A percentile compares a stretch with the other conserved stretches of the same genome.
These are phyloP conservation scores for Isichthys henryi DNA, from an alignment of 2,113 vertebrate genomes.

Conservation along the genomic window DNA sequence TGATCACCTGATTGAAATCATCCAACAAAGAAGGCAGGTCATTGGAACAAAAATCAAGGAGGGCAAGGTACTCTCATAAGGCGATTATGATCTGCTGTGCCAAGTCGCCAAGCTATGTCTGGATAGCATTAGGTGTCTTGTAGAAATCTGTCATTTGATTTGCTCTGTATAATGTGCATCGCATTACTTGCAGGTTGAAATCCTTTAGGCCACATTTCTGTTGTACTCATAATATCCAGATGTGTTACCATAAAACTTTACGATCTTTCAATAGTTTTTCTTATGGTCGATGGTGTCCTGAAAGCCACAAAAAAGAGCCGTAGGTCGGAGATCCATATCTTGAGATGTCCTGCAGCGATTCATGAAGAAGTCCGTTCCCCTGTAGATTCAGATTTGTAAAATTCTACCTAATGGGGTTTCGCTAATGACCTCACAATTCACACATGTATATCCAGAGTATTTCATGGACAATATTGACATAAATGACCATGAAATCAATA, in stretches of 20 bases:
- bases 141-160: not conserved
- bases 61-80: constrained; percentile 74
- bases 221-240: constrained; percentile 3
- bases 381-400: not conserved
- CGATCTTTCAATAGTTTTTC: constrained; percentile 4
- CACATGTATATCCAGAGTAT: not conserved
- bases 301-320: not conserved
- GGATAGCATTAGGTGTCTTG: not conserved
- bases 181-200: not conserved
- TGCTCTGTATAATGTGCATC: not conserved
- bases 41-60: constrained; percentile 97
- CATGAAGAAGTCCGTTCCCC: not conserved
- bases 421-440: not conserved
- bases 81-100: not conserved
- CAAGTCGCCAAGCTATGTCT: not conserved
- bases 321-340: not conserved
- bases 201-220: not conserved
- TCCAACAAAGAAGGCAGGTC: constrained; percentile 90
- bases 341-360: not conserved
- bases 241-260: constrained; percentile 8
- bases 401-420: not conserved
- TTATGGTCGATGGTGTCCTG: not conserved
- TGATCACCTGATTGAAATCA: constrained; percentile 91
- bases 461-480: not conserved
- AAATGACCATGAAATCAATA: not conserved